Conservation (phyloP, 2,797 vertebrate species). For the Sebastes iracundus region DNA sequence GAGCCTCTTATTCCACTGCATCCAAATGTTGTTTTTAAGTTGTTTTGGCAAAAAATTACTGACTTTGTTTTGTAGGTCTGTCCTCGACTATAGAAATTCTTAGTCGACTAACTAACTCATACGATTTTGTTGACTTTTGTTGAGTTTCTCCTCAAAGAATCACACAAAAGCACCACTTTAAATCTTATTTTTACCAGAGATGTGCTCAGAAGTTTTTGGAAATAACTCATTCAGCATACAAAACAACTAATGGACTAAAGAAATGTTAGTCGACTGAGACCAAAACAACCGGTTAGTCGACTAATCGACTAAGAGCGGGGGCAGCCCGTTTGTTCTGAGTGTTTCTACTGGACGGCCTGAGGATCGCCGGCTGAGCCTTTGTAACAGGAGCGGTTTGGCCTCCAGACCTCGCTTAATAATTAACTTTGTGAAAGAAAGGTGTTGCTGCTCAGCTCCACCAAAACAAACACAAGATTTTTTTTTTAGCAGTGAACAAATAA, state of each 20-base stretch:
- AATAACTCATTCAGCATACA: no score
- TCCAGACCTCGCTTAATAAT: slow-evolving; percentile 70
- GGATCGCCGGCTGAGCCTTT: slow-evolving; percentile 7
- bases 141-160: no score
- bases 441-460: slow-evolving; percentile 53
- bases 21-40: slow-evolving; percentile 15
- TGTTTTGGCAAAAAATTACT: not conserved
- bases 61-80: not conserved
- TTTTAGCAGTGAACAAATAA: not conserved
- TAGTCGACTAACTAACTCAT: no score
- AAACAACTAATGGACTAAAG: no score
- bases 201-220: no score
- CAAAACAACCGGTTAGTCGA: no score
- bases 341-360: not conserved
- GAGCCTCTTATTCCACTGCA: not conserved
- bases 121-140: no score
- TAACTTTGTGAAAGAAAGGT: slow-evolving; percentile 60
- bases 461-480: slow-evolving; percentile 57
- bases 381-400: slow-evolving; percentile 55
- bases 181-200: no score
- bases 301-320: no score
- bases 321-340: not conserved
- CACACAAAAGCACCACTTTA: no score
- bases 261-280: no score
- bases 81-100: no score